Evolutionary conservation across 2,113 vertebrate genomes (phyloP), one percentile per base, ranked within the genome.

Genomic region (Tautogolabrus adspersus): DNA sequence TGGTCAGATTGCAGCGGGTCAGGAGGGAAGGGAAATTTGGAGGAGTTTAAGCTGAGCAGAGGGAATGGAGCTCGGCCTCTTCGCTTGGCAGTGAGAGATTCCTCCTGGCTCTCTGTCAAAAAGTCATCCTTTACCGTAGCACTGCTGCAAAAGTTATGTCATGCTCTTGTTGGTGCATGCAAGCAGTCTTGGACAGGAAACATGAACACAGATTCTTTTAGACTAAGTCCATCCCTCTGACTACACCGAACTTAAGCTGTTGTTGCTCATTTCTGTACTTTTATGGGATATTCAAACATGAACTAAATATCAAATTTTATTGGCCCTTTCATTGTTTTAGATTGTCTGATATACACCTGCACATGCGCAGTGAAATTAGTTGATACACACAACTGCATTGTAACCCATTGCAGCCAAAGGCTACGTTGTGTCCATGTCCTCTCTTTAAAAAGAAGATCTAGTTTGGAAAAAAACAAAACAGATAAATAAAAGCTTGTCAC

Each of bases 41-140:
- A 88, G 74, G 59, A 83, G 85, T 81, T 66, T 21, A 82, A 72
- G 65, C 77, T 72, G 70, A 89, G 89, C 83, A 83, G 85, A 80
- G 90, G 88, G 79, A 86, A 89, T 89, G 87, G 70, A 90, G 81
- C 80, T 75, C 87, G 88, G 85, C 88, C 83, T 91, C 88, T 88
- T 94, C 51, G 62, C 90, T 84, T 86, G 88, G 81, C 89, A 87
- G 82, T 81, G 85, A 85, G 82, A 91, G 63, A 91, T 91, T 89
- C 86, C 83, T 79, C 67, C 68, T 86, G 88, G 82, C 88, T 82
- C 72, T 65, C 77, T 75, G 44, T 80, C 83, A 91, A 92, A 83
- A 82, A 79, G 85, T 74, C 38, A 44, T 79, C 67, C 72, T 77
- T 79, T 57, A 37, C 72, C 55, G 75, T 69, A 72, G 72, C 79